phyloP scores from a whole-genome alignment of 2,888 invertebrate genomes.

The Aporophyla lueneburgensis region DNA sequence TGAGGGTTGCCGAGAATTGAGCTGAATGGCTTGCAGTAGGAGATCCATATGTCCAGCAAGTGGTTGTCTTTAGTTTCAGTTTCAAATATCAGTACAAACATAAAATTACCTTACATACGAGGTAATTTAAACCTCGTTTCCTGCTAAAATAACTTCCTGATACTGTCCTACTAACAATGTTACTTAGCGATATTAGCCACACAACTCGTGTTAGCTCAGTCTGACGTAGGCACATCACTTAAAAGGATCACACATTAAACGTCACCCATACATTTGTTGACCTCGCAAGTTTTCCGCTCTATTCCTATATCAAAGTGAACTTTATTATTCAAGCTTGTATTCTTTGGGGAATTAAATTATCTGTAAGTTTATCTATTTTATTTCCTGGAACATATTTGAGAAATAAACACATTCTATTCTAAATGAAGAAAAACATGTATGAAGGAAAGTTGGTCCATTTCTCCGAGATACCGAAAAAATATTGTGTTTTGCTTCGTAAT shows the following conservation, averaged over 20 bases:
- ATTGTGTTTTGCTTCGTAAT: constrained; percentile 14
- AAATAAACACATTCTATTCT: not conserved
- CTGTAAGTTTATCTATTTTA: not conserved
- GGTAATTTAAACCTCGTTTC: constrained; percentile 43
- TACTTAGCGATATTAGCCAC: constrained; percentile 48
- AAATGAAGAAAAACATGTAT: constrained; percentile 1
- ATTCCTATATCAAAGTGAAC: constrained; percentile 32
- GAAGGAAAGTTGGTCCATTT: constrained; percentile 1
- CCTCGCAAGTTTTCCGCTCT: constrained; percentile 36
- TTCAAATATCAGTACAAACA: constrained; percentile 6
- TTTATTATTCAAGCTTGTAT: constrained; percentile 35
- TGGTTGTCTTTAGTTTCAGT: not conserved
- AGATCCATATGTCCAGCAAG: no score
- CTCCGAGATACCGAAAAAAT: not conserved
- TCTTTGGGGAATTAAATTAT: not conserved
- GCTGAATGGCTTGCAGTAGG: no score
- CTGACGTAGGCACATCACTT: constrained; percentile 38
- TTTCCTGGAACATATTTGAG: constrained; percentile 1
- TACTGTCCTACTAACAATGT: constrained; percentile 26
- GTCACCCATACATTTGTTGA: constrained; percentile 37
- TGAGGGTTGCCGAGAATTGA: no score
- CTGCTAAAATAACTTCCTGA: constrained; percentile 12
- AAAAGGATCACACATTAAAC: constrained; percentile 45
- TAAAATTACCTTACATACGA: not conserved
- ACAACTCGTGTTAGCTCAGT: constrained; percentile 39